A percentile compares a stretch with the other conserved stretches of the same genome.
phyloP scores from a whole-genome alignment of 2,888 invertebrate species.

The Andrena minutula region DNA sequence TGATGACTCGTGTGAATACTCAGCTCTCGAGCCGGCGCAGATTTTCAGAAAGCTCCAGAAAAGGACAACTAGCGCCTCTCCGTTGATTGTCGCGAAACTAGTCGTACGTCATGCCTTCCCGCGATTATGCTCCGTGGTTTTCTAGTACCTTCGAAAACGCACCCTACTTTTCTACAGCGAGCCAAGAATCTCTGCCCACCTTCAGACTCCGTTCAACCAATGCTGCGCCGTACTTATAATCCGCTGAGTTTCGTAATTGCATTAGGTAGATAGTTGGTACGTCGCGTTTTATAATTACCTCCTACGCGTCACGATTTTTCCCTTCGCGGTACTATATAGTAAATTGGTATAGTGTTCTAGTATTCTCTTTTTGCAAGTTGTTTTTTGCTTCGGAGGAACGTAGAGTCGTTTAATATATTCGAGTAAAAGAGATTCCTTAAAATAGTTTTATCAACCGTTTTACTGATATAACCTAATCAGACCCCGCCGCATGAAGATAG shows the following conservation, averaged over 20 bases:
- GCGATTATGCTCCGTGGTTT: slow-evolving; percentile 34
- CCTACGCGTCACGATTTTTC: neutral
- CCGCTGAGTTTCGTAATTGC: neutral
- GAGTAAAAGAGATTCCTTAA: neutral
- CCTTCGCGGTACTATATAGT: too few species aligned
- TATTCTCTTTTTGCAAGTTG: too few species aligned
- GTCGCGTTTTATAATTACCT: neutral
- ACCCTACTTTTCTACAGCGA: neutral
- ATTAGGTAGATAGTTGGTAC: slow-evolving; percentile 6
- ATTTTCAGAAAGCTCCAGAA: slow-evolving; percentile 78
- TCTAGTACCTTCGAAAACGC: slow-evolving; percentile 58
- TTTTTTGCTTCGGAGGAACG: neutral
- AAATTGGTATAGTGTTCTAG: neutral
- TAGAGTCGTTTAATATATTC: neutral
- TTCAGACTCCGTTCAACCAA: neutral
- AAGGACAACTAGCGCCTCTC: slow-evolving; percentile 65
- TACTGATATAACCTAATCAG: neutral
- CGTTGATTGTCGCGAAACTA: slow-evolving; percentile 46
- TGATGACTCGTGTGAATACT: slow-evolving; percentile 64
- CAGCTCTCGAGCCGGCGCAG: slow-evolving; percentile 64
- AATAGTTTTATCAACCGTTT: neutral
- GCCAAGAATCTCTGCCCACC: neutral
- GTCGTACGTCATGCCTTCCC: slow-evolving; percentile 16
- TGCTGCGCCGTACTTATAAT: neutral
- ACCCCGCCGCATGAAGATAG: neutral